Base-by-base conservation (phyloP, 2,113 vertebrate genomes). In the Limanda limanda region DNA sequence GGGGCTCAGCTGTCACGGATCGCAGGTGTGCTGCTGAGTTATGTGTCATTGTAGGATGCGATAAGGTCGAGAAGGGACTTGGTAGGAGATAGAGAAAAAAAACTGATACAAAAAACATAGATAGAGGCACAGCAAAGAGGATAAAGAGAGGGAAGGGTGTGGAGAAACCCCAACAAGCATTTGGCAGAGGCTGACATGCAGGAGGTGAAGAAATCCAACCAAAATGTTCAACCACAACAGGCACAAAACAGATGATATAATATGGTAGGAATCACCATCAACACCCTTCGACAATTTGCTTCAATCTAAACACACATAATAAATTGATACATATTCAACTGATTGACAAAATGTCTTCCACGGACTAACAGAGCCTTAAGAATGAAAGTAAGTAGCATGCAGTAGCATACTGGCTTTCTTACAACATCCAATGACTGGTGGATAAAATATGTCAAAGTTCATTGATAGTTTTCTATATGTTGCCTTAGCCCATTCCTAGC, bases 1-100 rank as follows among this genome's bases (percentile, higher is more conserved):
- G 71, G 64, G 81, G 83, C 83, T 86, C 72, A 68, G 86, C 79
- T 88, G 89, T 89, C 89, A 89, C 37, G 70, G 82, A 82, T 87
- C 82, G 81, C 89, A 92, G 91, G 87, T 88, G 89, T 78, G 79
- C 71, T 45, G 58, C 73, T 86, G 89, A 90, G 80, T 92, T 92
- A 90, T 92, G 86, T 81, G 86, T 89, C 84, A 88, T 82, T 86
- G 87, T 65, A 76, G 78, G 78, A 86, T 79, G 74, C 20, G 69
- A 84, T 84, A 87, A 90, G 87, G 90, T 89, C 82, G 74, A 64
- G 61, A 52, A 86, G 74, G 62, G 70, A 82, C 78, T 21, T 23
- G 21, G 76, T 35, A 65, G 76, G 42, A 72, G 68, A 80, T 61
- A 58, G 20, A 52, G 45, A 70, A n/a, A 74, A 25, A n/a, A 74